phyloP scores from a whole-genome alignment of 2,888 invertebrate species.

The Hydrotaea cyrtoneurina region DNA sequence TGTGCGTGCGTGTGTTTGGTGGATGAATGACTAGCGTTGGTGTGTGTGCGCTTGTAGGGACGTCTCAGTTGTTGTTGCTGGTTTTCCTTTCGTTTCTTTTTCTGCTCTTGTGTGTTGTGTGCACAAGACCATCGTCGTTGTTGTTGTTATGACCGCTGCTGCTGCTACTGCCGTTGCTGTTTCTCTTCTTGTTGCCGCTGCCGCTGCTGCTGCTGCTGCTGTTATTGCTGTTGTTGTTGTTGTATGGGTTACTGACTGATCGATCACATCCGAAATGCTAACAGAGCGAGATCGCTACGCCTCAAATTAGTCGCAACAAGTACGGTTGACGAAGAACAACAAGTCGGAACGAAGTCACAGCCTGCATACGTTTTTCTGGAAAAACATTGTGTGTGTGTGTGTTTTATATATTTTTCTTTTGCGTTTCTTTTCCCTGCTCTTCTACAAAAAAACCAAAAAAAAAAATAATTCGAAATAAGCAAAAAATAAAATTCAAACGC shows the following conservation, averaged over 20 bases:
- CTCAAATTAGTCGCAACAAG: slow-evolving; percentile 77
- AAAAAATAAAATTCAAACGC: neutral
- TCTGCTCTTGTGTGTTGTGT: neutral
- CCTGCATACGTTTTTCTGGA: slow-evolving; percentile 27
- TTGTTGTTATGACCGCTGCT: neutral
- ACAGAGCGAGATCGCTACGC: slow-evolving; percentile 66
- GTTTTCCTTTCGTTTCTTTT: neutral
- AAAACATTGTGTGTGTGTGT: slow-evolving; percentile 26
- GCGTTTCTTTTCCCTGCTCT: slow-evolving; percentile 4
- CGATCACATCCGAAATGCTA: slow-evolving; percentile 67
- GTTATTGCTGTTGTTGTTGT: slow-evolving; percentile 54
- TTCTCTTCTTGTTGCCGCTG: slow-evolving; percentile 28
- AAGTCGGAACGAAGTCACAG: slow-evolving; percentile 73
- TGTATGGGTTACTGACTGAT: slow-evolving; percentile 65
- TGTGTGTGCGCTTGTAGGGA: slow-evolving; percentile 7
- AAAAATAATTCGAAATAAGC: neutral
- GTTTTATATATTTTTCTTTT: slow-evolving; percentile 4
- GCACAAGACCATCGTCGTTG: too few species aligned
- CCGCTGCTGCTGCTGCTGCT: slow-evolving; percentile 49
- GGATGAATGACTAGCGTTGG: slow-evolving; percentile 53
- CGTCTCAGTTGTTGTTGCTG: too few species aligned
- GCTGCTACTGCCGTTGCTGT: neutral
- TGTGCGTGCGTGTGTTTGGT: slow-evolving; percentile 54
- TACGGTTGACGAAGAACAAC: slow-evolving; percentile 77
- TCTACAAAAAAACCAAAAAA: neutral